These are phyloP conservation scores for Belgica antarctica DNA, from an alignment of 2,888 invertebrate species.

Conservation along the genomic window DNA sequence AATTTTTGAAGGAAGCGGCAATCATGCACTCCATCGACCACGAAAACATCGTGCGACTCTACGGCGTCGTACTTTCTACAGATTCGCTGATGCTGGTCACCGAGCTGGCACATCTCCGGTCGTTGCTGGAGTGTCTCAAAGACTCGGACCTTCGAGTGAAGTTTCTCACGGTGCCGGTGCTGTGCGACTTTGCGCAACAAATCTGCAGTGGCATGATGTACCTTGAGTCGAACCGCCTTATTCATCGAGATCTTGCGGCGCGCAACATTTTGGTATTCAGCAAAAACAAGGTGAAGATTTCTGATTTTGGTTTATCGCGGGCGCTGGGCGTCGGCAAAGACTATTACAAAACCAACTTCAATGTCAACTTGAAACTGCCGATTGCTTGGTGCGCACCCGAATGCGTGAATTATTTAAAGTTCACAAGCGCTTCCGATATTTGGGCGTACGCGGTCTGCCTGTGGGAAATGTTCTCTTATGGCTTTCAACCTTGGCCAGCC, in stretches of 20 bases:
- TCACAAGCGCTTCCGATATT: conserved; percentile 95
- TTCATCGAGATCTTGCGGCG: conserved; percentile 96
- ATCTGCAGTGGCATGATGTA: conserved; percentile 98
- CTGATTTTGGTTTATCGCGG: conserved; percentile 94
- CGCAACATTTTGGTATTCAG: conserved; percentile 96
- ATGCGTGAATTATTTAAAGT: conserved; percentile 91
- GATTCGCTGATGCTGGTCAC: conserved; percentile 81
- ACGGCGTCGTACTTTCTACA: conserved; percentile 93
- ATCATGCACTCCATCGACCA: conserved; percentile 98
- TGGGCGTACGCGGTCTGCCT: conserved; percentile 98
- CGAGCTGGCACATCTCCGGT: conserved; percentile 91
- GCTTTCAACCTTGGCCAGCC: conserved; percentile 97
- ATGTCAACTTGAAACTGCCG: conserved; percentile 93
- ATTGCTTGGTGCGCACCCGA: conserved; percentile 99
- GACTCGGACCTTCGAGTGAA: conserved; percentile 87
- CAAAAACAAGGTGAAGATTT: conserved; percentile 95
- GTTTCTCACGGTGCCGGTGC: conserved; percentile 81
- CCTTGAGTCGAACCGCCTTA: conserved; percentile 90
- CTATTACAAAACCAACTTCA: conserved; percentile 98
- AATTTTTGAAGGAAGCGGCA: conserved; percentile 96
- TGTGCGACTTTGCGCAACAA: conserved; percentile 94
- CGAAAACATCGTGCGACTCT: conserved; percentile 93
- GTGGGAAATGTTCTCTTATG: conserved; percentile 99
- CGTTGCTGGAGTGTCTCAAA: conserved; percentile 91
- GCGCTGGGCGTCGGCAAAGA: conserved; percentile 97